These are phyloP conservation scores for Sarotherodon lohbergeri DNA, from an alignment of 2,113 vertebrate species.

Conservation along the genomic window DNA sequence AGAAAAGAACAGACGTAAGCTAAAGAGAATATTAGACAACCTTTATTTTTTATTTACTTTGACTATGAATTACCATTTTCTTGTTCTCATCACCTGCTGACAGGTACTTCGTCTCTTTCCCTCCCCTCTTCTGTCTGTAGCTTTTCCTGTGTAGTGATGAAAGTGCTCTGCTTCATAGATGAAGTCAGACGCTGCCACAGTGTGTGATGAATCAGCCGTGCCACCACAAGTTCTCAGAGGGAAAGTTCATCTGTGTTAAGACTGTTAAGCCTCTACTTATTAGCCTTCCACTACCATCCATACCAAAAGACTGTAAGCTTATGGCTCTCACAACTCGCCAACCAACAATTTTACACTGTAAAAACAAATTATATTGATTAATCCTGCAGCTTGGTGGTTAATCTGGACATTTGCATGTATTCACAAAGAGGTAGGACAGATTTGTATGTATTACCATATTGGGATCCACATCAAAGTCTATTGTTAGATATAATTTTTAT, in stretches of 20 bases:
- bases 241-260: conserved; percentile 35
- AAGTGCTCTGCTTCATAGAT: conserved; percentile 1
- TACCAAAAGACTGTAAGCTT: neutral
- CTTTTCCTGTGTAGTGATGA: neutral
- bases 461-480: neutral
- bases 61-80: neutral
- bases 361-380: neutral
- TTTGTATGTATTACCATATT: neutral
- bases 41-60: neutral
- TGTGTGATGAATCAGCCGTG: conserved; percentile 27
- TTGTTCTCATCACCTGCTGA: neutral
- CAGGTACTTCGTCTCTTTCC: neutral
- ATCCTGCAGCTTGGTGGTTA: neutral
- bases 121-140: neutral
- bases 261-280: conserved; percentile 8
- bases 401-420: neutral
- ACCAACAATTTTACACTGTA: neutral
- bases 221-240: neutral
- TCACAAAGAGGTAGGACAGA: neutral
- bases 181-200: conserved; percentile 3
- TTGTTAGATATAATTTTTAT: neutral
- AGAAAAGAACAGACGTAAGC: neutral
- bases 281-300: neutral
- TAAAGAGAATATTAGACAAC: neutral
- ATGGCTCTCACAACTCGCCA: neutral